Base-by-base conservation (phyloP, 2,888 invertebrate genomes). In the Acleris literana region DNA sequence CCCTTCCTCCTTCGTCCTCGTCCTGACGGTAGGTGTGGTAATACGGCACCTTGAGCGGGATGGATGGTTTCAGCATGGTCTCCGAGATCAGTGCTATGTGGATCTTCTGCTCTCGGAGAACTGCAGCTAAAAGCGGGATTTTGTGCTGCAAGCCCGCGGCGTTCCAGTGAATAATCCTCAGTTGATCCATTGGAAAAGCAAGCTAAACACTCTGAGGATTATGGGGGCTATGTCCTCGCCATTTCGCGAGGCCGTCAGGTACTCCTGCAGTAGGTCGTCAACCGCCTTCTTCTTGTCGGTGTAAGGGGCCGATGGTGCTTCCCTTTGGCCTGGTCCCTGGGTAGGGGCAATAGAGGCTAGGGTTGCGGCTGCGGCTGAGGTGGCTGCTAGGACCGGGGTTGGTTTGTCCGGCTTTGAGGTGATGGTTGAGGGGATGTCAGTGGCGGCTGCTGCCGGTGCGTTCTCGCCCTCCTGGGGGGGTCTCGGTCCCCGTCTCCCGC, bases 401-500 rank as follows among this genome's bases (percentile, higher is more conserved):
- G 11, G 11, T 39, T 43, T 43, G 11, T 20, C 3, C 39, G 2
- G 2, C 13, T 43, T 9, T 5, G 13, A 2, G 2, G 43, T 0
- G 13, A 13, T 4, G 43, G 13, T 0, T 13, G 11, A 0, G 1
- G 43, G 4, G 16, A 1, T 13, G 43, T 5, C 6, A 11, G 20
- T 0, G 25, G 22, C 22, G 0, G 2, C n/a, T 0, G 2, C 25
- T 2, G 18, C 13, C 13, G 5, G 1, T 1, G 16, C 0, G 16
- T 5, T 11, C 13, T 17, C 55, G 3, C 11, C 25, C 3, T 52
- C 25, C 25, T 5, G 25, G 6, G 1, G 25, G 0, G 25, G 25
- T 25, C 25, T 29, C 29, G 16, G 1, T 1, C 20, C 20, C 22
- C 22, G 25, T n/a, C 1, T 5, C 3, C 7, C 6, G 0, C 44